Evolutionary conservation across 2,113 vertebrate species (phyloP).

Genomic region (Picathartes gymnocephalus): DNA sequence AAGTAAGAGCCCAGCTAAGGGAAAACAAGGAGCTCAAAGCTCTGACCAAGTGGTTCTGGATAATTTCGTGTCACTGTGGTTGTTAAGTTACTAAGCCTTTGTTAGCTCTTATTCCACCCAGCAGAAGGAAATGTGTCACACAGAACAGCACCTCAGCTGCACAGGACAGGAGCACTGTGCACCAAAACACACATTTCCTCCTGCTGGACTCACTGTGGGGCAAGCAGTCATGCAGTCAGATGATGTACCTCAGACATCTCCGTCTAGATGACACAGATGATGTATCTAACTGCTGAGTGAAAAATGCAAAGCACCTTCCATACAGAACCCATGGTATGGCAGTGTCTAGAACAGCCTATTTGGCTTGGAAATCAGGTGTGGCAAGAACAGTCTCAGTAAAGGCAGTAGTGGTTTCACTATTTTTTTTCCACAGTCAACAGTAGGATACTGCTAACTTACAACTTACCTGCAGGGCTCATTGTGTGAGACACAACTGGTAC

Average conservation of each 20-base stretch:
- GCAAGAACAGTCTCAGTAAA: not conserved
- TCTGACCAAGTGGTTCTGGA: not conserved
- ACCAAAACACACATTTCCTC: not conserved
- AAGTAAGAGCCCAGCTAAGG: not conserved
- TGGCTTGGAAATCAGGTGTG: not conserved
- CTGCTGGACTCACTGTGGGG: not conserved
- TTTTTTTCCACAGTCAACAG: not conserved
- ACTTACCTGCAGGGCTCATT: not conserved
- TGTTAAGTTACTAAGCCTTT: not conserved
- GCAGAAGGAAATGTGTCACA: not conserved
- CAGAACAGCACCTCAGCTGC: not conserved
- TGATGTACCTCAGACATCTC: fast-evolving
- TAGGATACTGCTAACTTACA: not conserved
- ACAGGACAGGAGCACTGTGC: not conserved
- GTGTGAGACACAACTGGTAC: not conserved
- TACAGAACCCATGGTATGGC: not conserved
- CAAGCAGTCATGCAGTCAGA: not conserved
- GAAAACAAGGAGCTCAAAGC: not conserved
- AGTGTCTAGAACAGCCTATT: not conserved
- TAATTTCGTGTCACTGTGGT: not conserved
- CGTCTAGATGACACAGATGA: not conserved
- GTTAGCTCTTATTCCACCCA: not conserved
- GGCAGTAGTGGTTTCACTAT: not conserved
- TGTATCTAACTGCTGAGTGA: not conserved
- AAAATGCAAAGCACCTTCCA: not conserved